phyloP scores from a whole-genome alignment of 2,797 vertebrate species.

The Danio aesculapii region DNA sequence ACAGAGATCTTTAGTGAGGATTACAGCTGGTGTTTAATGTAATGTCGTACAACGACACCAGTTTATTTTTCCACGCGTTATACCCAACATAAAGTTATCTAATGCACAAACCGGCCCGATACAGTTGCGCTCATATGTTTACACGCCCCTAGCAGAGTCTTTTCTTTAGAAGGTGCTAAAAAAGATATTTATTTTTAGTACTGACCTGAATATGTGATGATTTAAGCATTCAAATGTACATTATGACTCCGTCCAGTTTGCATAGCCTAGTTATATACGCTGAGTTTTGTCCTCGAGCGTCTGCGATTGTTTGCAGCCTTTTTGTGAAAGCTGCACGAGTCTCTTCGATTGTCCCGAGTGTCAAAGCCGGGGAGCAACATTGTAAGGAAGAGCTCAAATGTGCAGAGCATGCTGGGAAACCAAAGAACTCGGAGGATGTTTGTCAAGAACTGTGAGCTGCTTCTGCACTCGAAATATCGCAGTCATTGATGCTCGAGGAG shows the following conservation, averaged over 20 bases:
- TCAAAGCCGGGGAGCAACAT: conserved; percentile 22
- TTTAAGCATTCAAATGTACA: too few species aligned
- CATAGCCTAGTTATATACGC: not conserved
- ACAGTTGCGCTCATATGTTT: conserved; percentile 48
- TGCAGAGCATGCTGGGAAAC: conserved; percentile 41
- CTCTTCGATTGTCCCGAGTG: conserved; percentile 24
- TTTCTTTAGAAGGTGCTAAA: conserved; percentile 1
- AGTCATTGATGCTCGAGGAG: not conserved
- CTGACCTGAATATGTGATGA: not conserved
- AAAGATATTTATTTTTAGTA: not conserved
- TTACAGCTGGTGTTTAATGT: conserved; percentile 69
- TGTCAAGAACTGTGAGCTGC: conserved; percentile 26
- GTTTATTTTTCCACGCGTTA: conserved; percentile 46
- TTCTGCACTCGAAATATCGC: not conserved
- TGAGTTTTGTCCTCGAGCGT: not conserved
- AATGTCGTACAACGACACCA: conserved; percentile 44
- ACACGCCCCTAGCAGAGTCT: conserved; percentile 19
- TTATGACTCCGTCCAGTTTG: not conserved
- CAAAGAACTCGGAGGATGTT: conserved; percentile 33
- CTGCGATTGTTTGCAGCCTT: conserved; percentile 17
- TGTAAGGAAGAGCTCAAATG: not conserved
- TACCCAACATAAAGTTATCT: conserved; percentile 49
- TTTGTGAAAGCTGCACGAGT: conserved; percentile 15
- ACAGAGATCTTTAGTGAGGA: conserved; percentile 81
- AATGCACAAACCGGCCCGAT: conserved; percentile 55